Base-by-base conservation (phyloP, 2,113 vertebrate species). In the Saccopteryx bilineata region DNA sequence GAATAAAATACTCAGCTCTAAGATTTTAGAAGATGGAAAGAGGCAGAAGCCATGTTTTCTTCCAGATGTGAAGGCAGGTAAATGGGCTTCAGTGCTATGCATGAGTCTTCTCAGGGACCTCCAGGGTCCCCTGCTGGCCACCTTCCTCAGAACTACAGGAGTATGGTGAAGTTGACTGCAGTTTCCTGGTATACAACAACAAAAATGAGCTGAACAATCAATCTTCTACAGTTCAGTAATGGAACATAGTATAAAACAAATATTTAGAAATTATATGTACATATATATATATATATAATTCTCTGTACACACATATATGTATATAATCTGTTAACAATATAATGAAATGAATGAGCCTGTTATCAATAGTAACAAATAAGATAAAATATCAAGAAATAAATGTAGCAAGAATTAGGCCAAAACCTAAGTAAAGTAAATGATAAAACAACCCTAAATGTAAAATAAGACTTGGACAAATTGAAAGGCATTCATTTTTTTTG, bases 301-400 rank as follows among this genome's bases (percentile, higher is more conserved):
- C 26, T 48, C 23, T 79, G 3, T 60, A 19, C 46, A 8, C 15
- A 26, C 52, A 24, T 63, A 88, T 39, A 63, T 24, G 39, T 63
- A 88, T 39, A 63, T 24, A 48, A 1, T 83, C 39, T 54, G 11
- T 81, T 69, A 52, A 86, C 14, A 69, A n/a, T 48, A 39, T 92
- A 24, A 61, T 76, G 28, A n/a, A 81, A 39, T 69, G 48, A 79
- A 89, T 56, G 33, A 71, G 60, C 33, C 60, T 65, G 33, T 65
- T 89, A 86, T 58, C 9, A 71, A 63, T 26, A 61, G 24, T 82
- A 18, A 68, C 54, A 52, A 93, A 33, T 33, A 94, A 90, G 21
- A 48, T 65, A 46, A 93, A 90, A 76, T 78, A 71, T 15, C 23
- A 92, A 68, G n/a, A 81, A 74, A 85, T 86, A 85, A 69, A 56